Conservation (phyloP, 2,797 vertebrate genomes). For the Glyptemys insculpta region DNA sequence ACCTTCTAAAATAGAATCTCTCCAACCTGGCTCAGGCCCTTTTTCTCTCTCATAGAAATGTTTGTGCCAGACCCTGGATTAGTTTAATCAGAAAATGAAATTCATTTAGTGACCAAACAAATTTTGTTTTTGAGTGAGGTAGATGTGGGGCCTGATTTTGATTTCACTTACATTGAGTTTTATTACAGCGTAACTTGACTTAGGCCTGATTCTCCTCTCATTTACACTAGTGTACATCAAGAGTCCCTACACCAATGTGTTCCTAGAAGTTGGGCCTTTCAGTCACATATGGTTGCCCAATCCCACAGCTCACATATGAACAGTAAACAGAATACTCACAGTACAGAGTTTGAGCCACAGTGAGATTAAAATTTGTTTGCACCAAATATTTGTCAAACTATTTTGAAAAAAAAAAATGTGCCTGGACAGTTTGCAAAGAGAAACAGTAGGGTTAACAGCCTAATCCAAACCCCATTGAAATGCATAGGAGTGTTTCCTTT, state of each 20-base stretch:
- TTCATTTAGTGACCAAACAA: constrained; percentile 55
- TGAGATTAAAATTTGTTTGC: not conserved
- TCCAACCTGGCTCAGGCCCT: not conserved
- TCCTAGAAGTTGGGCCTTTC: not conserved
- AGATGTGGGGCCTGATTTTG: constrained; percentile 38
- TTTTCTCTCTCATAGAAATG: constrained; percentile 14
- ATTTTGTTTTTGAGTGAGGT: constrained; percentile 62
- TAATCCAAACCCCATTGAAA: not conserved
- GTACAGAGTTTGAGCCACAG: not conserved
- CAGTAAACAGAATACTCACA: not conserved
- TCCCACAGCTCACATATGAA: not conserved
- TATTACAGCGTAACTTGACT: constrained; percentile 65
- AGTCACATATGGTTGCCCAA: not conserved
- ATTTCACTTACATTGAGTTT: constrained; percentile 70
- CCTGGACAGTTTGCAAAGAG: not conserved
- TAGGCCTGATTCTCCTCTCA: too few species aligned
- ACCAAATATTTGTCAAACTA: not conserved
- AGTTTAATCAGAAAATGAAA: constrained; percentile 70
- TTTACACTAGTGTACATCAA: too few species aligned
- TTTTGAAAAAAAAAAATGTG: not conserved
- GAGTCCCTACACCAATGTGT: not conserved
- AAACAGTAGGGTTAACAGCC: not conserved
- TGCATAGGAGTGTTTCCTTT: not conserved
- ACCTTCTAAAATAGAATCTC: not conserved
- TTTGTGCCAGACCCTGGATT: constrained; percentile 43